Conservation (phyloP, 2,113 vertebrate species). For the Notothenia rossii region DNA sequence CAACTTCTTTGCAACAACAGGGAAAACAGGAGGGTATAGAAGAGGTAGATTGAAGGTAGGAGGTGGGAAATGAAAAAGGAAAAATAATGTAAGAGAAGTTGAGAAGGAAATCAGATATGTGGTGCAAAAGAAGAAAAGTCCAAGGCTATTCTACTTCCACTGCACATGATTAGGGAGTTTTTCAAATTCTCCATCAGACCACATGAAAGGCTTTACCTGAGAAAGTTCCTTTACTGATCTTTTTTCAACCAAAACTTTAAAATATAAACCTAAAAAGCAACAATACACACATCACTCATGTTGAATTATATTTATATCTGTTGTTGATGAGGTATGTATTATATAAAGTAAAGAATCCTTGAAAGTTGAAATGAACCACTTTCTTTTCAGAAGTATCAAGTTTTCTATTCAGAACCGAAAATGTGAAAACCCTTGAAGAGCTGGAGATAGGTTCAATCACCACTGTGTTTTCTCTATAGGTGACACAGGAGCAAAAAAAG, state of each 20-base stretch:
- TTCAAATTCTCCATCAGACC: slow-evolving; percentile 17
- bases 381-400: not conserved
- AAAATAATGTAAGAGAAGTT: not conserved
- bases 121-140: not conserved
- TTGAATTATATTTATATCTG: not conserved
- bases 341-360: not conserved
- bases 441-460: slow-evolving; percentile 21
- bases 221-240: not conserved
- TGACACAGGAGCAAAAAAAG: slow-evolving; percentile 33
- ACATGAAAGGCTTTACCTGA: slow-evolving; percentile 21
- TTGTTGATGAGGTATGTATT: not conserved
- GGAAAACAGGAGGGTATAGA: not conserved
- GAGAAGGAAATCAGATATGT: not conserved
- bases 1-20: not conserved
- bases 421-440: slow-evolving; percentile 24
- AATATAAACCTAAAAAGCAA: not conserved
- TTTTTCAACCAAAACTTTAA: not conserved
- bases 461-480: slow-evolving; percentile 37
- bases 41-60: slow-evolving; percentile 3
- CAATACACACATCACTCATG: not conserved
- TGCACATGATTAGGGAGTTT: slow-evolving; percentile 8
- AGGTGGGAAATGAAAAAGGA: not conserved
- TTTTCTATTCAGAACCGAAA: slow-evolving; percentile 23
- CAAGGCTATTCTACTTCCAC: not conserved
- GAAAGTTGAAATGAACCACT: not conserved